Evolutionary conservation across 2,888 invertebrate species (phyloP).

Genomic region (Caenorhabditis sp.): DNA sequence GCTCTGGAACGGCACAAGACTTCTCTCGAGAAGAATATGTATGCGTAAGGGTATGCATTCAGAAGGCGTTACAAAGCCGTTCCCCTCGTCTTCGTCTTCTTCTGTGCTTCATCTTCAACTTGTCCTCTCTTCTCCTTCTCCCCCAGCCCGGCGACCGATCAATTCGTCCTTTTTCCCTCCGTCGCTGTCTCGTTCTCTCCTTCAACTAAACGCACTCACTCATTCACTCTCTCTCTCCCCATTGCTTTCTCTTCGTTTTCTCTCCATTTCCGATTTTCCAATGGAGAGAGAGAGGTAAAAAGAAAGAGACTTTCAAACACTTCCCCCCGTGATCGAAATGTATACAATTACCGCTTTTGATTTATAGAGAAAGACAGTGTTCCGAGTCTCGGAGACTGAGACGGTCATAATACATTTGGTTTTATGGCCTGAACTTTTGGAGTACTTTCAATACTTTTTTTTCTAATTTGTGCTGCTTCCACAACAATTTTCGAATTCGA

Average conservation of each 20-base stretch:
- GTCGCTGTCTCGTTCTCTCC: too few relatives aligned
- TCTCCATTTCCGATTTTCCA: not conserved
- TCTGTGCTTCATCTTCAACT: slow-evolving; percentile 4
- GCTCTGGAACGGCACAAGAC: slow-evolving; percentile 3
- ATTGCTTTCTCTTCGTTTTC: slow-evolving; percentile 3
- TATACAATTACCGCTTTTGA: not conserved
- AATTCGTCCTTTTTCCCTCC: slow-evolving; percentile 46
- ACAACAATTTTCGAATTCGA: not conserved
- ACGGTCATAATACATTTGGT: too few relatives aligned
- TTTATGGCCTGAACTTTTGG: not conserved
- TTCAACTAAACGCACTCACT: slow-evolving; percentile 27
- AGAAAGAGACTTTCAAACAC: not conserved
- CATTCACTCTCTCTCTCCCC: slow-evolving; percentile 31
- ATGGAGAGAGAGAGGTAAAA: not conserved
- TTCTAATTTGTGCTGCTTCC: not conserved
- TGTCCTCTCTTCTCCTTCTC: not conserved
- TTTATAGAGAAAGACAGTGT: not conserved
- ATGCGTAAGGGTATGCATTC: slow-evolving; percentile 23
- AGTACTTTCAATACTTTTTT: not conserved
- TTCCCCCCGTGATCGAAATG: slow-evolving; percentile 1
- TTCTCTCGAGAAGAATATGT: slow-evolving; percentile 23
- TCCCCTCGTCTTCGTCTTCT: slow-evolving; percentile 16
- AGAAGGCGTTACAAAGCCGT: slow-evolving; percentile 7
- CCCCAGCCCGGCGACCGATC: slow-evolving; percentile 37
- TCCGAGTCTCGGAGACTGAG: not conserved